phyloP scores from a whole-genome alignment of 2,113 vertebrate species.

The Brachyhypopomus gauderio region DNA sequence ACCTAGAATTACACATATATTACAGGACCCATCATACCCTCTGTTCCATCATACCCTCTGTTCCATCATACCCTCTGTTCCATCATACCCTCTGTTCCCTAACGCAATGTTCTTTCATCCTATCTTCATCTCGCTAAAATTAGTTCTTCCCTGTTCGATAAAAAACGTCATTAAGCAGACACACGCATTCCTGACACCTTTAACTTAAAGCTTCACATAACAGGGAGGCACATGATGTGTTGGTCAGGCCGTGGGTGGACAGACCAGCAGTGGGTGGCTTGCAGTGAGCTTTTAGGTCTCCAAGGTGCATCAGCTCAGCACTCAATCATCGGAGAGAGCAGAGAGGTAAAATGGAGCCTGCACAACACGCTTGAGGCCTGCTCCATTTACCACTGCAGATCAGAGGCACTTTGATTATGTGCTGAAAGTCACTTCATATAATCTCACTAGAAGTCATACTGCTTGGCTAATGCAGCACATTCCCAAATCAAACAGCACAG shows the following conservation, averaged over 20 bases:
- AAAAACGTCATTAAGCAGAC: background rate
- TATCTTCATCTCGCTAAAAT: background rate
- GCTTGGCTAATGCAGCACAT: background rate
- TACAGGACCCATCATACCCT: background rate
- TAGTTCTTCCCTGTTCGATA: background rate
- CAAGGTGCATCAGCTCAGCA: slow-evolving; percentile 16
- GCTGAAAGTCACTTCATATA: background rate
- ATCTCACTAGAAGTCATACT: background rate
- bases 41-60: too few species aligned
- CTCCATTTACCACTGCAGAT: slow-evolving; percentile 24
- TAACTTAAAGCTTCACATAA: slow-evolving; percentile 9
- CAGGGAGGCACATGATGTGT: background rate
- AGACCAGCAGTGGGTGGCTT: slow-evolving; percentile 33
- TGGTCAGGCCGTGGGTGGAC: slow-evolving; percentile 42
- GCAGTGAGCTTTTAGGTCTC: slow-evolving; percentile 19
- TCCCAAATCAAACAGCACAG: background rate
- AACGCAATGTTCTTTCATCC: background rate
- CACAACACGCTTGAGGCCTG: slow-evolving; percentile 22
- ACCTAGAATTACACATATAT: background rate
- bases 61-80: too few species aligned
- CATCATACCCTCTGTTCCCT: background rate
- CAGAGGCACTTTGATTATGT: slow-evolving; percentile 4
- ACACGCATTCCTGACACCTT: background rate
- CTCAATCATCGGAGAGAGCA: slow-evolving; percentile 5
- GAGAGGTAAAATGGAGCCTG: slow-evolving; percentile 11